Evolutionary conservation across 2,888 invertebrate genomes (phyloP).

Genomic region (Celastrina argiolus): DNA sequence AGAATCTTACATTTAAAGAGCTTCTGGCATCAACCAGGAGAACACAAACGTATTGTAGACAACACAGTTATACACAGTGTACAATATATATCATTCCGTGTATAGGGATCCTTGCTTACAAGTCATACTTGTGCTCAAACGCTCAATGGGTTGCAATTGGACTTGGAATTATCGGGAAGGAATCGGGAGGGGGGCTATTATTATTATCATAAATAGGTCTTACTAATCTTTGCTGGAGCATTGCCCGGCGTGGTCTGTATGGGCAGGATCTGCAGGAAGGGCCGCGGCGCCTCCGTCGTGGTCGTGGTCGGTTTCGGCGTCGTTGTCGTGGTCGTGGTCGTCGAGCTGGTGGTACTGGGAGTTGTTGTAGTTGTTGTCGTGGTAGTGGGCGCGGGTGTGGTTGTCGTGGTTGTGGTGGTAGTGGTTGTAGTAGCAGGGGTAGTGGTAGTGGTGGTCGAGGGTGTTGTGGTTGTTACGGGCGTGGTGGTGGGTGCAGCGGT

Average conservation of each 20-base stretch:
- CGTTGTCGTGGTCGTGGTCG: constrained; percentile 54
- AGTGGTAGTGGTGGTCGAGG: constrained; percentile 50
- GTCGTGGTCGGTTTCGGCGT: constrained; percentile 49
- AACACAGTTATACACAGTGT: too few relatives aligned
- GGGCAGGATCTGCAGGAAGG: constrained; percentile 67
- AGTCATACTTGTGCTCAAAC: too few relatives aligned
- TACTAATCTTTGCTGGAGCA: constrained; percentile 52
- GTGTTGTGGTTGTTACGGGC: constrained; percentile 40
- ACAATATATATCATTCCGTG: too few relatives aligned
- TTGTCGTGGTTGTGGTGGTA: constrained; percentile 61
- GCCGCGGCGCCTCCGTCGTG: constrained; percentile 47
- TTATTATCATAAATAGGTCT: constrained; percentile 30
- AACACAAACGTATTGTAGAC: too few relatives aligned
- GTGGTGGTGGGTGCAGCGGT: constrained; percentile 46
- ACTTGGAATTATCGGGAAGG: too few relatives aligned
- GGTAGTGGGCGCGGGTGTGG: constrained; percentile 49
- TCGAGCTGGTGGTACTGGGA: constrained; percentile 59
- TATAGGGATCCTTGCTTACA: neutral
- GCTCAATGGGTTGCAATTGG: too few relatives aligned
- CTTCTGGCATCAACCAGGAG: constrained; percentile 60
- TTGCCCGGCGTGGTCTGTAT: constrained; percentile 51
- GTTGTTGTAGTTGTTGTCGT: constrained; percentile 60
- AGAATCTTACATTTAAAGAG: too few relatives aligned
- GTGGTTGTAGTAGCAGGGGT: constrained; percentile 58
- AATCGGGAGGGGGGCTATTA: too few relatives aligned